Evolutionary conservation across 2,888 invertebrate species (phyloP).

Genomic region (Nomada lathburiana): DNA sequence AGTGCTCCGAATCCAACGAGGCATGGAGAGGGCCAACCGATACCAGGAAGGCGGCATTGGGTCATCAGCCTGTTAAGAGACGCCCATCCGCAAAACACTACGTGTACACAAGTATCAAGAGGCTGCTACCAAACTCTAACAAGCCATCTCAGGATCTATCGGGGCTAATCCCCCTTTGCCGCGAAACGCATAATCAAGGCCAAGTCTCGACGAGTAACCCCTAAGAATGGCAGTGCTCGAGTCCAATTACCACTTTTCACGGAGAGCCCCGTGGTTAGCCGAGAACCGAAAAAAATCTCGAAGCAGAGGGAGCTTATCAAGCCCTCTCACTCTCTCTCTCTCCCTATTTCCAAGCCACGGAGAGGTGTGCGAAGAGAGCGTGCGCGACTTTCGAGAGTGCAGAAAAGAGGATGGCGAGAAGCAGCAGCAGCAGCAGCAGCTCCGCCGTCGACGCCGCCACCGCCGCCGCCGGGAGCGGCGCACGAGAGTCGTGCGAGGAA

Average conservation of each 20-base stretch:
- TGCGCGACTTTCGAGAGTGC: slow-evolving; percentile 37
- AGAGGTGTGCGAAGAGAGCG: slow-evolving; percentile 34
- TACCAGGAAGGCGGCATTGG: slow-evolving; percentile 18
- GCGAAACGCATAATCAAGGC: not conserved
- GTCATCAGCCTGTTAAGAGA: slow-evolving; percentile 2
- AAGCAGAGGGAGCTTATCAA: slow-evolving; percentile 56
- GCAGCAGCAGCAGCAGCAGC: not conserved
- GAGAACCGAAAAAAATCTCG: slow-evolving; percentile 66
- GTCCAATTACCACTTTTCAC: slow-evolving; percentile 46
- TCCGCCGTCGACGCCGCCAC: not conserved
- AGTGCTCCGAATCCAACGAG: slow-evolving; percentile 8
- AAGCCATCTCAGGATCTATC: not conserved
- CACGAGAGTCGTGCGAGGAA: slow-evolving; percentile 34
- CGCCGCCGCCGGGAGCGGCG: slow-evolving; percentile 48
- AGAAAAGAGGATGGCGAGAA: slow-evolving; percentile 50
- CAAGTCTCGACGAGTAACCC: not conserved
- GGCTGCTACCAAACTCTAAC: not conserved
- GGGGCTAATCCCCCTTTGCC: not conserved
- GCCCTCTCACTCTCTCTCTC: slow-evolving; percentile 32
- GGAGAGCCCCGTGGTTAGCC: slow-evolving; percentile 33
- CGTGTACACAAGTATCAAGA: too few relatives aligned
- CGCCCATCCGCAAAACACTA: not conserved
- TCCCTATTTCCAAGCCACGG: slow-evolving; percentile 22
- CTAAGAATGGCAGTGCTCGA: slow-evolving; percentile 40
- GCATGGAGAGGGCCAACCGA: not conserved